A percentile compares a stretch with the other conserved stretches of the same genome.
phyloP scores from a whole-genome alignment of 1,140 invertebrate genomes.

The Leptonema lineaticorne region DNA sequence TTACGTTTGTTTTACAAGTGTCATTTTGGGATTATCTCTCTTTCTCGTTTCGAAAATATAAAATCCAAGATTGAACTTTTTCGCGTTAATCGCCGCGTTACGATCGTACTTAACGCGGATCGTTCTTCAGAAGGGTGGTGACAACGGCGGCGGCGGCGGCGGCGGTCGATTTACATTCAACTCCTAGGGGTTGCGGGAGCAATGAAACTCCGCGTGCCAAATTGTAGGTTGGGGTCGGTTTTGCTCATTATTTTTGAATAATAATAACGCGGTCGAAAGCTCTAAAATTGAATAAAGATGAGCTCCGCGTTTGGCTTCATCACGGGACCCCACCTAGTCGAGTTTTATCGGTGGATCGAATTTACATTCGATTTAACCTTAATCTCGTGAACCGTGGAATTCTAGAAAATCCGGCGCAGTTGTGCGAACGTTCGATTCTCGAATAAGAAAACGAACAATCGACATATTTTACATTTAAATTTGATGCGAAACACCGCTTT shows the following conservation, averaged over 20 bases:
- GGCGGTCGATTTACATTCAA: constrained; percentile 1
- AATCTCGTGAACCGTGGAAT: constrained; percentile 1
- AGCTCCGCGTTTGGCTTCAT: not conserved
- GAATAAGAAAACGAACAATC: no score
- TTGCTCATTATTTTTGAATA: constrained; percentile 33
- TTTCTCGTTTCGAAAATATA: no score
- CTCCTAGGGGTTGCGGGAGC: not conserved
- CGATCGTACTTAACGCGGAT: not conserved
- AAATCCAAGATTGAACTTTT: no score
- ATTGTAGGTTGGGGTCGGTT: not conserved
- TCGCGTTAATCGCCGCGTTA: constrained; percentile 2
- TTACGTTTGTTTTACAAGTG: no score
- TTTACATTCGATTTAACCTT: constrained; percentile 34
- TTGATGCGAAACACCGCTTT: no score
- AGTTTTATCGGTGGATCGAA: constrained; percentile 1
- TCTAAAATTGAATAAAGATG: constrained; percentile 36
- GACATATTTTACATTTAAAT: no score
- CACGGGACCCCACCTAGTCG: not conserved
- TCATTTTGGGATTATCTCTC: no score
- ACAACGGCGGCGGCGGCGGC: no score
- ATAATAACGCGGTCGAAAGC: constrained; percentile 28
- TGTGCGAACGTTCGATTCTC: no score
- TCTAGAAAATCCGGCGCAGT: no score
- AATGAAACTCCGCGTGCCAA: not conserved
- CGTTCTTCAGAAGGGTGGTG: no score